Evolutionary conservation across 2,797 vertebrate species (phyloP).

Genomic region (Semotilus atromaculatus): DNA sequence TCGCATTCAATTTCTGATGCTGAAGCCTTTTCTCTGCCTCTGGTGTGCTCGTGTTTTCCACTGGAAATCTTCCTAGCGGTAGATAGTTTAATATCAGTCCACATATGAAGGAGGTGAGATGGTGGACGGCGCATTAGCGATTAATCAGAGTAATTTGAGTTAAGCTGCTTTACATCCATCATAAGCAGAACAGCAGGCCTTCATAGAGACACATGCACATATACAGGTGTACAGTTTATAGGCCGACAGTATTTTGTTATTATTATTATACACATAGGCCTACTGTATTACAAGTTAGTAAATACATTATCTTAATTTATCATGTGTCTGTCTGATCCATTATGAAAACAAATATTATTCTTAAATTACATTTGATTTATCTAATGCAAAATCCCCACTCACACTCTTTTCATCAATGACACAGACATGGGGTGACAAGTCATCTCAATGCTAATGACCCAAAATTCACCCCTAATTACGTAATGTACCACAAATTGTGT

Average conservation of each 20-base stretch:
- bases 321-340: not conserved
- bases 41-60: not conserved
- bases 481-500: not conserved
- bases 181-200: not conserved
- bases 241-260: not conserved
- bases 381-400: not conserved
- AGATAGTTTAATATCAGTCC: not conserved
- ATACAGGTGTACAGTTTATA: no score
- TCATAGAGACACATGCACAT: not conserved
- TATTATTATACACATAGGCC: not conserved
- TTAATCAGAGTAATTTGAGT: slow-evolving; percentile 19
- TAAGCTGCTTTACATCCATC: slow-evolving; percentile 23
- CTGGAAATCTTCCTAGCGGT: not conserved
- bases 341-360: not conserved
- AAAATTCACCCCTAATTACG: not conserved
- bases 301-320: not conserved
- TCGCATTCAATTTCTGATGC: not conserved
- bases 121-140: slow-evolving; percentile 3
- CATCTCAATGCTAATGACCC: no score
- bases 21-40: not conserved
- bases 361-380: not conserved
- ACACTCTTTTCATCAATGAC: not conserved
- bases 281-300: not conserved
- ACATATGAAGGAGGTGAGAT: not conserved
- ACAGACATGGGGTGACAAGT: not conserved